These are phyloP conservation scores for Catalaphyllia jardinei DNA, from an alignment of 64 coral and sea anemone species.

Conservation along the genomic window DNA sequence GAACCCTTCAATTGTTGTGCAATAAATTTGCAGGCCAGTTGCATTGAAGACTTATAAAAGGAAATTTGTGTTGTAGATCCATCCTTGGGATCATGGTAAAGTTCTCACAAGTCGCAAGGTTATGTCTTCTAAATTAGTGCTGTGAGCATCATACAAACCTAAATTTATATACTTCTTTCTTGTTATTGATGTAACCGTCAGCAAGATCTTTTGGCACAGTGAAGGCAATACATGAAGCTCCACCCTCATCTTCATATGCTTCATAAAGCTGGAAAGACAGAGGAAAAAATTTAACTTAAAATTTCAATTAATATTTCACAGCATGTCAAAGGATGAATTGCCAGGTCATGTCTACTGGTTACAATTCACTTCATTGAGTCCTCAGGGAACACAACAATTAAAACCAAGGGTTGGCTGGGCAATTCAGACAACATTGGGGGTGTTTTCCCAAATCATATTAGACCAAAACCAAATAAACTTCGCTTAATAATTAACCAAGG, in stretches of 20 bases:
- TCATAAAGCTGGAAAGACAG: slow-evolving; percentile 78
- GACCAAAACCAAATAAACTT: background rate
- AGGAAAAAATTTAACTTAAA: background rate
- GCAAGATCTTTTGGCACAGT: slow-evolving; percentile 92
- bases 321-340: background rate
- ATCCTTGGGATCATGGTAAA: too few relatives aligned
- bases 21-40: too few relatives aligned
- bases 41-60: too few relatives aligned
- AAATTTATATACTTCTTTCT: slow-evolving; percentile 96
- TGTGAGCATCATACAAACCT: slow-evolving; percentile 39
- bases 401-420: background rate
- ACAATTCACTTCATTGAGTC: background rate
- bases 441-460: background rate
- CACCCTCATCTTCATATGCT: slow-evolving; percentile 62
- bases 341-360: background rate
- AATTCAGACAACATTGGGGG: background rate
- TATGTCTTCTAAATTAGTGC: background rate
- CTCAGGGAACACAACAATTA: background rate
- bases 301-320: slow-evolving; percentile 26
- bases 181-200: slow-evolving; percentile 97
- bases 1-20: too few relatives aligned
- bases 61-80: too few relatives aligned
- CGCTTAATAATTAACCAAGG: background rate
- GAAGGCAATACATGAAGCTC: slow-evolving; percentile 50
- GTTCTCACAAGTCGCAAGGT: background rate